Evolutionary conservation across 2,888 invertebrate genomes (phyloP).

Genomic region (Eupeodes latifasciatus): DNA sequence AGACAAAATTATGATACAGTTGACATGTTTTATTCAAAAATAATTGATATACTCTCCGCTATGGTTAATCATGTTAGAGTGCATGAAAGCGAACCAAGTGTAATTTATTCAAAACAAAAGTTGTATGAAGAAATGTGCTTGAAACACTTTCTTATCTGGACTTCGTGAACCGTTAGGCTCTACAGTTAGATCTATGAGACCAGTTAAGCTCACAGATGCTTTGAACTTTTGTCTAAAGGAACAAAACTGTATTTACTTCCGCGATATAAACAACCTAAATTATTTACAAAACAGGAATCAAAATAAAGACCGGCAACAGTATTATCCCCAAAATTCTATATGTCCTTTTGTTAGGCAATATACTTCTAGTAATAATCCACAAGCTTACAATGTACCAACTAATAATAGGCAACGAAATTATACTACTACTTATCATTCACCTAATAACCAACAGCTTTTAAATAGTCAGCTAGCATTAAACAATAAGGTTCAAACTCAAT

Average conservation of each 20-base stretch:
- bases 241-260: constrained; percentile 71
- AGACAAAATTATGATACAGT: constrained; percentile 60
- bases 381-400: neutral
- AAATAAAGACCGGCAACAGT: neutral
- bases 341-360: constrained; percentile 18
- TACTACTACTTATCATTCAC: neutral
- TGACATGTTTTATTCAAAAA: constrained; percentile 58
- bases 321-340: neutral
- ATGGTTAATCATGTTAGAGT: constrained; percentile 48
- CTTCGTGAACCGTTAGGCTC: constrained; percentile 75
- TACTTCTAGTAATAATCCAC: constrained; percentile 9
- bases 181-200: constrained; percentile 77
- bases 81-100: constrained; percentile 64
- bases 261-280: neutral
- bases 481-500: neutral
- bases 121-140: constrained; percentile 75
- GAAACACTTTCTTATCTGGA: constrained; percentile 73
- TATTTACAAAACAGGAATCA: neutral
- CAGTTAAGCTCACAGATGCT: constrained; percentile 68
- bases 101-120: constrained; percentile 65
- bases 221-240: constrained; percentile 69
- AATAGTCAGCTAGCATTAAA: neutral
- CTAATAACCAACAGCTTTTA: neutral
- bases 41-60: constrained; percentile 30
- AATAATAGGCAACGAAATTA: neutral